Base-by-base conservation (phyloP, 1,140 invertebrate species). In the Hyles euphorbiae region DNA sequence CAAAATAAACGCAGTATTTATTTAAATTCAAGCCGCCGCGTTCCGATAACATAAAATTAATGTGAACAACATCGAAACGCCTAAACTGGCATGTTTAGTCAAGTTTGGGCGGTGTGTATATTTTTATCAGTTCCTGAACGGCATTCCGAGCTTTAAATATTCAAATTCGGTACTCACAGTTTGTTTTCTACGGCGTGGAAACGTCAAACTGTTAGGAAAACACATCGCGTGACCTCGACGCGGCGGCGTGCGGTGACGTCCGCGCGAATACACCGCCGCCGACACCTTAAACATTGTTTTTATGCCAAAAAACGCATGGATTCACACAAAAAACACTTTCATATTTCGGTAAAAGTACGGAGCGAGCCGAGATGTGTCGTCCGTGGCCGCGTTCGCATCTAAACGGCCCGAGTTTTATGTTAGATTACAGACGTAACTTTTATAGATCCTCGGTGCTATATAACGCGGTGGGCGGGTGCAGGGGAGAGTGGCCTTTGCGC, bases 381-480 rank as follows among this genome's bases (percentile, higher is more conserved):
- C 83, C 83, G 81, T 83, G 78, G 78, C 83, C 83, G 85, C 83
- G 82, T 88, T 87, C 86, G 83, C 86, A 88, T 88, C 86, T 88
- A 88, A 88, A 87, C 86, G 86, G 86, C 82, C 83, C 82, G 86
- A 88, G 81, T 88, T 88, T 88, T 88, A 88, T 88, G 86, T 88
- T 88, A 88, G 86, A 88, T 88, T 88, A 88, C 86, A 88, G 86
- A 88, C 86, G 86, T 88, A 88, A 88, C 86, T 88, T 88, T 88
- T 88, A 88, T 88, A 88, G 86, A 88, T 88, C 86, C 83, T 88
- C 86, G 80, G 83, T 87, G 83, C 86, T 88, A 88, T 88, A 88
- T 88, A 88, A 88, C 86, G 83, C 83, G 83, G 82, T 83, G 78
- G 82, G 72, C 71, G 73, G 67, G 73, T 79, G 68, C 74, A 73